These are phyloP conservation scores for Hecatera dysodea DNA, from an alignment of 2,888 invertebrate genomes.

Conservation along the genomic window DNA sequence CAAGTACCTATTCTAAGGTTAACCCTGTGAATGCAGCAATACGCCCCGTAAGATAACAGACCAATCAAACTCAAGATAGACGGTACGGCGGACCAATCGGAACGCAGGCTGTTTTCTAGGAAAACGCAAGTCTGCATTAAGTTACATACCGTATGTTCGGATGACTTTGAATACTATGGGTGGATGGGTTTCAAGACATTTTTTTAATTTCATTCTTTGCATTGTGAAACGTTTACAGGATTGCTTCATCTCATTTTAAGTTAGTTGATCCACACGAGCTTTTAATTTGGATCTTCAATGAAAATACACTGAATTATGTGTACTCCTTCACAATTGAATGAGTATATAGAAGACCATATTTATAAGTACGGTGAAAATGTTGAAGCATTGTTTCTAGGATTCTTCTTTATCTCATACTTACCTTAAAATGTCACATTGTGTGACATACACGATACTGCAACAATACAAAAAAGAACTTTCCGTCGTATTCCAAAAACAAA, in stretches of 20 bases:
- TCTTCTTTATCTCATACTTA: too few species aligned
- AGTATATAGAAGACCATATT: too few species aligned
- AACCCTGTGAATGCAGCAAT: constrained; percentile 46
- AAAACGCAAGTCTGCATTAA: constrained; percentile 42
- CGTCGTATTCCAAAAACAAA: background rate
- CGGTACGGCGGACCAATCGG: constrained; percentile 62
- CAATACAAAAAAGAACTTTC: background rate
- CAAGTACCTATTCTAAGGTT: constrained; percentile 20
- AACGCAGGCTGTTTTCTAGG: constrained; percentile 53
- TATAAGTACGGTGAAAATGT: too few species aligned
- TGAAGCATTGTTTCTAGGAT: too few species aligned
- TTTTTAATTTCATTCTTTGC: background rate
- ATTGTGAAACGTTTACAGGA: background rate
- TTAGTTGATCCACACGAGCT: too few species aligned
- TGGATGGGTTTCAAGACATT: background rate
- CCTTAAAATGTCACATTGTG: too few species aligned
- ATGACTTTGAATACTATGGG: constrained; percentile 22
- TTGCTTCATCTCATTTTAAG: background rate
- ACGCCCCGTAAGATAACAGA: constrained; percentile 48
- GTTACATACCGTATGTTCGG: constrained; percentile 22
- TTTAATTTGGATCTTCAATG: background rate
- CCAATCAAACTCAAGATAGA: constrained; percentile 70
- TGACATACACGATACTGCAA: too few species aligned
- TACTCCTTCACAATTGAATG: too few species aligned
- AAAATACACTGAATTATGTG: too few species aligned